These are phyloP conservation scores for Neuroscelio doddi DNA, from an alignment of 2,888 invertebrate genomes.

Conservation along the genomic window DNA sequence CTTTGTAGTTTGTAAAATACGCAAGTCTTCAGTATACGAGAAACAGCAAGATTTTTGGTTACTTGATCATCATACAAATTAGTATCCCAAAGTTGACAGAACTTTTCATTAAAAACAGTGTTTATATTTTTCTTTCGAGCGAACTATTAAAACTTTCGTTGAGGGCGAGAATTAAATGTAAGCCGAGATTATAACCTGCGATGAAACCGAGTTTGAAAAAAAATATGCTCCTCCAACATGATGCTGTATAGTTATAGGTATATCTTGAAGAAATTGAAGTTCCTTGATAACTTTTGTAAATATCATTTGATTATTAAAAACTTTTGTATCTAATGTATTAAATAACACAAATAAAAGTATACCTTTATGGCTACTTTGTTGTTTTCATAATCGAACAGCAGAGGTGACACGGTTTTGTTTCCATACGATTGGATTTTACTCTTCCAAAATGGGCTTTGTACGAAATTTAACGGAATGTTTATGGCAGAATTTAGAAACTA, in stretches of 20 bases:
- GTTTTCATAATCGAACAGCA: conserved; percentile 48
- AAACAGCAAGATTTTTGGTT: neutral
- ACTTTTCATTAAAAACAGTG: neutral
- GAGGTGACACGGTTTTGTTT: conserved; percentile 39
- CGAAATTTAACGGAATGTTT: too few species aligned
- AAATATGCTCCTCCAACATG: conserved; percentile 4
- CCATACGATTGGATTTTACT: neutral
- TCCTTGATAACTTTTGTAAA: conserved; percentile 35
- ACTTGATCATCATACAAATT: neutral
- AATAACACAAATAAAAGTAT: too few species aligned
- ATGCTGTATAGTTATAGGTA: conserved; percentile 23
- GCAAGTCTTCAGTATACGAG: conserved; percentile 11
- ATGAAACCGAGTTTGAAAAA: conserved; percentile 34
- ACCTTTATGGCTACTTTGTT: conserved; percentile 48
- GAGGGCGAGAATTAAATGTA: conserved; percentile 1
- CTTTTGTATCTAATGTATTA: conserved; percentile 36
- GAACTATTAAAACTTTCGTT: neutral
- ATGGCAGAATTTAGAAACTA: too few species aligned
- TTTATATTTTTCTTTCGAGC: too few species aligned
- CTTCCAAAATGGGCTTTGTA: too few species aligned
- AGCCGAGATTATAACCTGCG: conserved; percentile 35
- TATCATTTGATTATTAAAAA: conserved; percentile 28
- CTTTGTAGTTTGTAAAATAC: conserved; percentile 8
- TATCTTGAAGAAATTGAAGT: conserved; percentile 27
- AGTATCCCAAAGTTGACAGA: neutral